Percentiles rank a stretch among this genome's conserved stretches.
Evolutionary conservation across 2,888 invertebrate species (phyloP).

Genomic region (Eupithecia exiguata): DNA sequence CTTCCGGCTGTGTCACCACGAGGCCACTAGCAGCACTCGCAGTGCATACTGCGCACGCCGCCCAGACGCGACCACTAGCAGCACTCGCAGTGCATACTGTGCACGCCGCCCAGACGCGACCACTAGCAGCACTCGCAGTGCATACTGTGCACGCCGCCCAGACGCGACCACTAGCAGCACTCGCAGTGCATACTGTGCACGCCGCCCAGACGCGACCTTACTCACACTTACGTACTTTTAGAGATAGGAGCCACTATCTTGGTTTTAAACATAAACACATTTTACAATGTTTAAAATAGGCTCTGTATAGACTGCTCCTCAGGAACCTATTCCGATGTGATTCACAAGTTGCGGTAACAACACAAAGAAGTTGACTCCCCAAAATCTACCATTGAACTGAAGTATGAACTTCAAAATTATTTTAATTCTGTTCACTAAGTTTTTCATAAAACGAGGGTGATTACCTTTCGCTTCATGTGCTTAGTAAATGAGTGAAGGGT

Average conservation of each 20-base stretch:
- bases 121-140: too few species aligned
- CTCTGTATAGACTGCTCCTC: too few species aligned
- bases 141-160: too few species aligned
- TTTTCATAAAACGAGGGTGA: not conserved
- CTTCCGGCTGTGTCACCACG: not conserved
- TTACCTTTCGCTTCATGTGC: not conserved
- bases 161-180: too few species aligned
- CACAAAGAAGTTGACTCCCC: not conserved
- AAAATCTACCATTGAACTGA: not conserved
- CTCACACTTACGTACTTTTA: not conserved
- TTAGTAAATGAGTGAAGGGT: not conserved
- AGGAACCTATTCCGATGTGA: not conserved
- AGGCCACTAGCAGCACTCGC: not conserved
- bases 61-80: too few species aligned
- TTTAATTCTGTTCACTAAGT: too few species aligned
- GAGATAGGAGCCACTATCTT: not conserved
- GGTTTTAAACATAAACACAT: not conserved
- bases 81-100: too few species aligned
- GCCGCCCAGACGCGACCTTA: too few species aligned
- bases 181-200: too few species aligned
- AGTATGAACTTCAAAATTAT: not conserved
- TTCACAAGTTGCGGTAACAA: not conserved
- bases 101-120: too few species aligned
- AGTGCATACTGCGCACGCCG: not conserved
- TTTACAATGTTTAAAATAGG: too few species aligned